These are phyloP conservation scores for Aphaenogaster ashmeadi DNA, from an alignment of 1,140 invertebrate species.

Conservation along the genomic window DNA sequence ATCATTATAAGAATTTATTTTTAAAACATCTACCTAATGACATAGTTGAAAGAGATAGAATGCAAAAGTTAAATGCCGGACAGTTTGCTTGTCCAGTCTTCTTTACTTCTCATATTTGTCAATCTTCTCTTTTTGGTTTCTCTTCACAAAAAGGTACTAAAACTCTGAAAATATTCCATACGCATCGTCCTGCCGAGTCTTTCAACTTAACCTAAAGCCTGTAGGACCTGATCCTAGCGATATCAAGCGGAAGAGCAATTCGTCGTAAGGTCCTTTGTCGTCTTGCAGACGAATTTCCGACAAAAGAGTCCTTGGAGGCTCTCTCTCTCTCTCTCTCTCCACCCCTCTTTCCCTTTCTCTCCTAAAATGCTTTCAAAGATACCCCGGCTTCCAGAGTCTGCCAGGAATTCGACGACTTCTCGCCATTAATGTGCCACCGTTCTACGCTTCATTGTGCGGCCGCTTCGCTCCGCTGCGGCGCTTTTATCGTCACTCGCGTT, in stretches of 20 bases:
- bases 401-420: slow-evolving; percentile 80
- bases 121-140: slow-evolving; percentile 50
- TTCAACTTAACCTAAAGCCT: neutral
- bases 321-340: slow-evolving; percentile 33
- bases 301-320: slow-evolving; percentile 61
- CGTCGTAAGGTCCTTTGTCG: slow-evolving; percentile 51
- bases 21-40: neutral
- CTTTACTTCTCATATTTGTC: slow-evolving; percentile 21
- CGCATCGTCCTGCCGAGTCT: slow-evolving; percentile 16
- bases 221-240: slow-evolving; percentile 33
- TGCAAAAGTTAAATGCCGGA: neutral
- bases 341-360: neutral
- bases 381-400: slow-evolving; percentile 68
- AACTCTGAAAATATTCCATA: slow-evolving; percentile 28
- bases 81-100: neutral
- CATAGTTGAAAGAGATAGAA: neutral
- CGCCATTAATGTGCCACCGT: slow-evolving; percentile 78
- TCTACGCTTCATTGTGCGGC: slow-evolving; percentile 81
- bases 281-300: slow-evolving; percentile 58
- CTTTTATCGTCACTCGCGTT: slow-evolving; percentile 42
- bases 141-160: neutral
- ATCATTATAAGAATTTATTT: neutral
- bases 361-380: slow-evolving; percentile 73
- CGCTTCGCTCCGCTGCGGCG: slow-evolving; percentile 63
- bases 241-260: slow-evolving; percentile 61